phyloP scores from a whole-genome alignment of 2,113 vertebrate species.

The Xiphorhynchus elegans region DNA sequence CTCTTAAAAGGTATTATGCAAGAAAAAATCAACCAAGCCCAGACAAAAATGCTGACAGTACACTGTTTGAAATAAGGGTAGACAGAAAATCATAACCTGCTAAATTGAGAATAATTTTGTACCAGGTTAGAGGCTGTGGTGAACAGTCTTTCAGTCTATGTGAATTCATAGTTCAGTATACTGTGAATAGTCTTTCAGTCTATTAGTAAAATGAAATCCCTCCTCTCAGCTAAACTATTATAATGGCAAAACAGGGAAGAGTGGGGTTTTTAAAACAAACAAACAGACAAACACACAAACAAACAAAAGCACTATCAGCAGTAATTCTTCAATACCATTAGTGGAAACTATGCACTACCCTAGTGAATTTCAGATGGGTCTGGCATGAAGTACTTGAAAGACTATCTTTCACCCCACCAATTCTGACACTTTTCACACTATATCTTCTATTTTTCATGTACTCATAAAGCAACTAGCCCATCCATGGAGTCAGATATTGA shows the following conservation, averaged over 20 bases:
- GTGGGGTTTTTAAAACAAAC: background rate
- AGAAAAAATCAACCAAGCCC: background rate
- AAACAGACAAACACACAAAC: background rate
- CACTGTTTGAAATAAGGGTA: background rate
- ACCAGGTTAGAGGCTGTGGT: background rate
- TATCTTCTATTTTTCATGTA: background rate
- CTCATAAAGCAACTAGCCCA: background rate
- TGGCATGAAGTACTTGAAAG: background rate
- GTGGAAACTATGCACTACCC: background rate
- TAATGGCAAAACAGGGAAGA: background rate
- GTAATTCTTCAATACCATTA: background rate
- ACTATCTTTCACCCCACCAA: background rate
- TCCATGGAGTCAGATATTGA: background rate
- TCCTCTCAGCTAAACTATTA: background rate
- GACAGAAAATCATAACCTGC: background rate
- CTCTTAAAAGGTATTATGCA: background rate
- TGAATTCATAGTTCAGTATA: too few species aligned
- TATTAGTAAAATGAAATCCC: background rate
- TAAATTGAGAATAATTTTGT: background rate
- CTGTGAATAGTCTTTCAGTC: background rate
- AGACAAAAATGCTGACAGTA: background rate
- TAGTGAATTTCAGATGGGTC: background rate
- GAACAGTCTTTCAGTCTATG: background rate
- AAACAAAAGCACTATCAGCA: background rate
- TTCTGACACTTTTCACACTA: background rate